These are phyloP conservation scores for Drosophila eugracilis DNA, from an alignment of 1,140 invertebrate species.

Conservation along the genomic window DNA sequence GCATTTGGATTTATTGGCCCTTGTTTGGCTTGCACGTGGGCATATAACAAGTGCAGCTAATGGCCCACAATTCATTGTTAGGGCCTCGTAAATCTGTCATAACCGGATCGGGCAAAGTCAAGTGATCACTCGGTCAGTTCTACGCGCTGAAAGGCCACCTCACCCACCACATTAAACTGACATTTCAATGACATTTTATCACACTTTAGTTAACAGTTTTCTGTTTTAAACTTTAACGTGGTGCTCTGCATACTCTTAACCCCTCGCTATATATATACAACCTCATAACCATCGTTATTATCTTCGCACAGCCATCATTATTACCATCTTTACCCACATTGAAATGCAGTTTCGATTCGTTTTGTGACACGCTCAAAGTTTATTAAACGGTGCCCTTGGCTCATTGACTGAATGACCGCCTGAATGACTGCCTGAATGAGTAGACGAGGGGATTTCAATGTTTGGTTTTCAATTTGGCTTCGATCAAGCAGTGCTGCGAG, in stretches of 20 bases:
- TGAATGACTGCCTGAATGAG: constrained; percentile 15
- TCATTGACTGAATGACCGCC: constrained; percentile 28
- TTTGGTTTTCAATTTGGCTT: constrained; percentile 49
- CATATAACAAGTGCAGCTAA: neutral
- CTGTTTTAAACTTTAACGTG: constrained; percentile 12
- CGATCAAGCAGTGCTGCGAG: constrained; percentile 37
- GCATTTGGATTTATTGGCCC: no score
- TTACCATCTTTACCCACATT: constrained; percentile 41
- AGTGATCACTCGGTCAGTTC: constrained; percentile 33
- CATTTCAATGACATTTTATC: constrained; percentile 64
- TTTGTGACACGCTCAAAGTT: constrained; percentile 43
- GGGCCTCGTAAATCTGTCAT: constrained; percentile 39
- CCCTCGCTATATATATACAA: constrained; percentile 4
- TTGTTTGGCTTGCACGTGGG: no score
- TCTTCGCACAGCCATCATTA: constrained; percentile 12
- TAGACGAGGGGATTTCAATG: constrained; percentile 14
- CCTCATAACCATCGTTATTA: constrained; percentile 19
- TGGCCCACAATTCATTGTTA: constrained; percentile 19
- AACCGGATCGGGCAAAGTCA: constrained; percentile 33
- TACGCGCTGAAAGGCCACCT: constrained; percentile 11
- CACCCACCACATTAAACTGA: constrained; percentile 46
- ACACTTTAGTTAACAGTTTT: constrained; percentile 23
- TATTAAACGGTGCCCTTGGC: constrained; percentile 45
- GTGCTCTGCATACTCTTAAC: constrained; percentile 67
- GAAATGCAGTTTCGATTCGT: constrained; percentile 38